Percentiles rank a stretch among this genome's conserved stretches.
These are phyloP conservation scores for Turritopsis rubra DNA, from an alignment of 30 jellyfish, hydroid and myxozoan genomes.

Conservation along the genomic window DNA sequence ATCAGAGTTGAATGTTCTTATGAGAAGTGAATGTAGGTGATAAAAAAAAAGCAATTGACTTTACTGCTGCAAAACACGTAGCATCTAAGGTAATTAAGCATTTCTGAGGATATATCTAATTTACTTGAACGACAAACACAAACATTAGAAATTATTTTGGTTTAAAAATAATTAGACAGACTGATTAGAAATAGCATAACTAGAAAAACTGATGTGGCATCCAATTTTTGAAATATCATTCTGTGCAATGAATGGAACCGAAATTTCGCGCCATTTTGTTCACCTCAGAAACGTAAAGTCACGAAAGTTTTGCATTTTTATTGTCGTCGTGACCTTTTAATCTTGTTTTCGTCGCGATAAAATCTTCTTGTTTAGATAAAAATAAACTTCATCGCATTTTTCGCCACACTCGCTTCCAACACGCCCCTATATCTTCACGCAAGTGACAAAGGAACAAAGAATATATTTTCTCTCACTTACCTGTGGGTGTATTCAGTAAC, in stretches of 20 bases:
- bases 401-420: no score
- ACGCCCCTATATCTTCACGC: no score
- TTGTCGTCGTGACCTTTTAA: background rate
- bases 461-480: no score
- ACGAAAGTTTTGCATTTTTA: background rate
- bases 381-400: no score
- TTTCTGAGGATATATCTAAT: background rate
- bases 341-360: background rate
- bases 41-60: no score
- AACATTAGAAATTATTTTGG: background rate
- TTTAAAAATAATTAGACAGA: no score
- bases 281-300: no score
- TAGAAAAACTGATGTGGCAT: background rate
- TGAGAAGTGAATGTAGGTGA: no score
- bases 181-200: no score
- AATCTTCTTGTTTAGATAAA: no score
- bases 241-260: background rate
- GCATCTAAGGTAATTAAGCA: background rate
- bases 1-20: no score
- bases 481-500: background rate
- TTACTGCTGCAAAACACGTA: background rate
- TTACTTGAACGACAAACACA: background rate
- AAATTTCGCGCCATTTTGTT: background rate
- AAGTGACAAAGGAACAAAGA: background rate
- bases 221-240: background rate